phyloP scores from a whole-genome alignment of 2,888 invertebrate species.

The Xylocampa areola region DNA sequence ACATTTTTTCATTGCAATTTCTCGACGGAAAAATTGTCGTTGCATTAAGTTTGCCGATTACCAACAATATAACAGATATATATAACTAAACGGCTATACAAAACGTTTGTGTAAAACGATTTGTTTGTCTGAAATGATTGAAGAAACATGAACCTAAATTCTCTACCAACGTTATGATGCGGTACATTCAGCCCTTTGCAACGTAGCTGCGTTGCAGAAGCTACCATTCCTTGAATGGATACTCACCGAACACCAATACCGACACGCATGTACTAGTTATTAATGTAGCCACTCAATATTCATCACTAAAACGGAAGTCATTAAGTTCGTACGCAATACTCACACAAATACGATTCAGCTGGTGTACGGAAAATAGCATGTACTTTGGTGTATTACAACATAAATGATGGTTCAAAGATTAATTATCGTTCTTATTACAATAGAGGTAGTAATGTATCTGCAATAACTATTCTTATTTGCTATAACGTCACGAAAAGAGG shows the following conservation, averaged over 20 bases:
- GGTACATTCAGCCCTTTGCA: no score
- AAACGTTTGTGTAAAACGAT: no score
- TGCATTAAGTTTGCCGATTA: no score
- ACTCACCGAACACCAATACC: conserved; percentile 21
- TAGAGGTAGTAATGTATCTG: neutral
- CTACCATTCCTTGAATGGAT: conserved; percentile 8
- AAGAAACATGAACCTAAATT: no score
- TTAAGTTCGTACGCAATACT: conserved; percentile 22
- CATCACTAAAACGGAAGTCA: conserved; percentile 33
- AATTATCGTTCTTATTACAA: conserved; percentile 25
- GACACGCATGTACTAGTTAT: conserved; percentile 21
- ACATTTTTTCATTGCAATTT: no score
- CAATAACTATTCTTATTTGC: neutral
- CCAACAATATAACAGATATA: no score
- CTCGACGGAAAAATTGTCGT: no score
- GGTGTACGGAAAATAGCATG: conserved; percentile 24
- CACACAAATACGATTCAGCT: conserved; percentile 5
- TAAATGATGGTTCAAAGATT: conserved; percentile 1
- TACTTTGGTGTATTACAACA: conserved; percentile 3
- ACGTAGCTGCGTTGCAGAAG: neutral
- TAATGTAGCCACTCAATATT: conserved; percentile 25
- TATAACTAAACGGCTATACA: no score
- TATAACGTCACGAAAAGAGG: conserved; percentile 18
- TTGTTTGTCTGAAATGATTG: no score
- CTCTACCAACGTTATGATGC: no score